Base-by-base conservation (phyloP, 2,797 vertebrate species). In the Anguilla obscura region DNA sequence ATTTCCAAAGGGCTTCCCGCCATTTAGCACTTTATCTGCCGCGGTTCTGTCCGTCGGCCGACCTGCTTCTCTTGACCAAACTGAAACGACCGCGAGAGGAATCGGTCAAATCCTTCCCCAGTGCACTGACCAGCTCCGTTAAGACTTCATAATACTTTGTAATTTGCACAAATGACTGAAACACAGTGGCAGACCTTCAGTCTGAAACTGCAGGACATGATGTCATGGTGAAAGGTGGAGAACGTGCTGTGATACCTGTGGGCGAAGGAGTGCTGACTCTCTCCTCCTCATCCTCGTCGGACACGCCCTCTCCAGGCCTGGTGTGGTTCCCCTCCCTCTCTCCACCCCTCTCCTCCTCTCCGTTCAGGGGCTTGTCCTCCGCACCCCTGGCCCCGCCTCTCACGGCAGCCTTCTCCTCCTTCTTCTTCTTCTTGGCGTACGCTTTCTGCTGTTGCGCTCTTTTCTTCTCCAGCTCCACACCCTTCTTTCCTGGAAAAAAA, bases 391-490 rank as follows among this genome's bases (percentile, higher is more conserved):
- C 71, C 27, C 89, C 92, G n/a, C 87, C 92, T 0, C 89, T 93
- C 24, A 86, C 93, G 0, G 91, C 1, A 4, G 92, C 92, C 88
- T 96, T 97, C 90, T 96, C 98, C 93, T 97, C 92, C 87, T 96
- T 97, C 90, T 96, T 98, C 93, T 97, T 98, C 93, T 96, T 98
- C 93, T 98, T 99, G 90, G 94, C 87, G 91, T 98, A 99, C 80
- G 93, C 88, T 89, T 96, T 97, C 36, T 92, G 86, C 84, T 97
- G 97, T 9, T 91, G 92, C 1, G 91, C 93, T 88, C 95, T 96
- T 93, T 98, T 99, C 87, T 97, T 99, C 92, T 97, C 97, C 85
- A 98, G 91, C 9, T 97, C 97, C 14, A 93, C 86, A 86, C 94
- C 94, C 93, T 99, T 99, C 87, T 98, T 98, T 50, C 98, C 98